A percentile compares a stretch with the other conserved stretches of the same genome.
Evolutionary conservation across 2,888 invertebrate species (phyloP).

Genomic region (Deilephila porcellus): DNA sequence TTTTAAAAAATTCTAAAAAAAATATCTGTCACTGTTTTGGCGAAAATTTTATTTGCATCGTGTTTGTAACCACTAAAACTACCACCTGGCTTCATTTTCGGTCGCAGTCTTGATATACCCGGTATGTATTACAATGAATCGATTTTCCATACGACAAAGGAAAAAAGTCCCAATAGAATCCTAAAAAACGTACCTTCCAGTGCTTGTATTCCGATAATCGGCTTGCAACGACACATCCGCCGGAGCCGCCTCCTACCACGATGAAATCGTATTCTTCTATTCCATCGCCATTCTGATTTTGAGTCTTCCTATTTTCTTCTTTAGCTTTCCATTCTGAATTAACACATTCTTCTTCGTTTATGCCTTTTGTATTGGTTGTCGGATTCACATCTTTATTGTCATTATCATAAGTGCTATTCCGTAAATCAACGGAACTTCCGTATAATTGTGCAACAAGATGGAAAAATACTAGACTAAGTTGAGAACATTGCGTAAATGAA

Average conservation of each 20-base stretch:
- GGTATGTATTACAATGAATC: too few relatives aligned
- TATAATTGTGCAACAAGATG: not conserved
- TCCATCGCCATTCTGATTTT: not conserved
- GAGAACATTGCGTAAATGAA: not conserved
- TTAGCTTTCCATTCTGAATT: not conserved
- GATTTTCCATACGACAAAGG: too few relatives aligned
- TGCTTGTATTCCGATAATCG: conserved; percentile 33
- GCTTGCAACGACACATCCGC: conserved; percentile 33
- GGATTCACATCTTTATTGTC: too few relatives aligned
- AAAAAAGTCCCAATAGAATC: too few relatives aligned
- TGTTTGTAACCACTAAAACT: too few relatives aligned
- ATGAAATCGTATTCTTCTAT: conserved; percentile 31
- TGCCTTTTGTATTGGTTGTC: not conserved
- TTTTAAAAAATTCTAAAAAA: too few relatives aligned
- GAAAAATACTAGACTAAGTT: not conserved
- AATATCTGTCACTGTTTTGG: too few relatives aligned
- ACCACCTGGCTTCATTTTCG: too few relatives aligned
- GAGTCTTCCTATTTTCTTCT: not conserved
- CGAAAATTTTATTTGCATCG: too few relatives aligned
- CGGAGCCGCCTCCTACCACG: conserved; percentile 34
- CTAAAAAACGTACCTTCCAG: conserved; percentile 29
- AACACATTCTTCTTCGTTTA: too few relatives aligned
- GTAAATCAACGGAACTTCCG: not conserved
- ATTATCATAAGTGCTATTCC: too few relatives aligned
- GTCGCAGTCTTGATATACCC: too few relatives aligned